A percentile compares a stretch with the other conserved stretches of the same genome.
These are phyloP conservation scores for Ahaetulla prasina DNA, from an alignment of 2,113 vertebrate species.

Conservation along the genomic window DNA sequence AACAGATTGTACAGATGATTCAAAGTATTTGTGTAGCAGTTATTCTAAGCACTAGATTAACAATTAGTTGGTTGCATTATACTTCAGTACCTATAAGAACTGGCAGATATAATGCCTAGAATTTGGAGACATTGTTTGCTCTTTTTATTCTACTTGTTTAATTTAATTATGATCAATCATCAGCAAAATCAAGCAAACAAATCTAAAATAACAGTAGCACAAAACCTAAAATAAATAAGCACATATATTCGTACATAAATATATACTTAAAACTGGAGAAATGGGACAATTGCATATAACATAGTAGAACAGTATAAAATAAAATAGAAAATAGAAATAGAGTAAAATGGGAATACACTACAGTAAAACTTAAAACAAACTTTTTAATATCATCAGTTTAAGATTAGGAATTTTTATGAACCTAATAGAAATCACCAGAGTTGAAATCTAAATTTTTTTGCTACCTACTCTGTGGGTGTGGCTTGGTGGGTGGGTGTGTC, in stretches of 20 bases:
- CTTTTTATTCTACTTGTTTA: background rate
- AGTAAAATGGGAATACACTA: no score
- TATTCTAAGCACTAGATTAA: background rate
- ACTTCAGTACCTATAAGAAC: background rate
- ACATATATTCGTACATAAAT: background rate
- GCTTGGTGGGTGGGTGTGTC: no score
- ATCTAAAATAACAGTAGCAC: background rate
- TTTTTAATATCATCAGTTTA: no score
- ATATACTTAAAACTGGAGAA: background rate
- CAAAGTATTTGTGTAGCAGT: background rate
- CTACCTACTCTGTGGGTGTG: no score
- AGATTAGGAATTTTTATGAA: no score
- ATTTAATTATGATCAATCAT: background rate
- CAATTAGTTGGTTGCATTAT: background rate
- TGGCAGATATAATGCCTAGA: background rate
- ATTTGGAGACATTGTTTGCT: background rate
- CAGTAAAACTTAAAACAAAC: no score
- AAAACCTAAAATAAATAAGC: background rate
- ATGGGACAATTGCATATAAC: background rate
- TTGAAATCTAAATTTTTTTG: no score
- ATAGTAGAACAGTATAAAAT: background rate
- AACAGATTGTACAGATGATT: background rate
- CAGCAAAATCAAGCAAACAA: background rate
- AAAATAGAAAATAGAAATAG: no score
- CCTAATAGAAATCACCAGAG: no score